Evolutionary conservation across 2,888 invertebrate species (phyloP).

Genomic region (Caenorhabditis sp.): DNA sequence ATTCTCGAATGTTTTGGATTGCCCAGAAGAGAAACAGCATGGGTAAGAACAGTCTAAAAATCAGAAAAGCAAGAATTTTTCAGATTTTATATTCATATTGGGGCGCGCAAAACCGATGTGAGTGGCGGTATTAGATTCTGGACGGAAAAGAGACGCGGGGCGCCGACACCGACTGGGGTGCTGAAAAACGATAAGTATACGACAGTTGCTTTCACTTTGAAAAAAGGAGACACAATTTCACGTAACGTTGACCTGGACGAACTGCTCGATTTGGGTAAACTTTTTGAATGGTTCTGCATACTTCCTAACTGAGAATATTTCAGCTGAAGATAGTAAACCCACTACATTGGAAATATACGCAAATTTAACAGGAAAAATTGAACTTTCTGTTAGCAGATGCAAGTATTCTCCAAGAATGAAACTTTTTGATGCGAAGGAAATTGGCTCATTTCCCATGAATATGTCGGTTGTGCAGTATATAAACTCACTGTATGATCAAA

Average conservation of each 20-base stretch:
- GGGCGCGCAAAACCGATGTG: background rate
- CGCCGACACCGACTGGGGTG: conserved; percentile 3
- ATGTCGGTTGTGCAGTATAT: background rate
- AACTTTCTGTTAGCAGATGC: conserved; percentile 25
- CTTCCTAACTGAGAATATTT: background rate
- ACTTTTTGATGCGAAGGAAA: conserved; percentile 5
- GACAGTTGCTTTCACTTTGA: conserved; percentile 30
- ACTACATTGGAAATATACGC: conserved; percentile 1
- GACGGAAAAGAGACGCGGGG: background rate
- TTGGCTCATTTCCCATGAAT: background rate
- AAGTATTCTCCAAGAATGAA: conserved; percentile 22
- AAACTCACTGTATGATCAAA: background rate
- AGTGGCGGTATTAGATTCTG: background rate
- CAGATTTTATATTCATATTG: conserved; percentile 6
- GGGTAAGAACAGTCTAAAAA: conserved; percentile 2
- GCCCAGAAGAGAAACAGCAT: conserved; percentile 24
- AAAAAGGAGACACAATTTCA: conserved; percentile 13
- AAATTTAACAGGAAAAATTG: conserved; percentile 20
- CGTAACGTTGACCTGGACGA: conserved; percentile 9
- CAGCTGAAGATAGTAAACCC: background rate
- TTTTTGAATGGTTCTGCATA: background rate
- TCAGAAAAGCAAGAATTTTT: background rate
- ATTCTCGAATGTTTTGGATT: conserved; percentile 10
- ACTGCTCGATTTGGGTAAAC: conserved; percentile 12
- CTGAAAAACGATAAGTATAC: conserved; percentile 8